Evolutionary conservation across 2,113 vertebrate genomes (phyloP).

Genomic region (Vidua macroura): DNA sequence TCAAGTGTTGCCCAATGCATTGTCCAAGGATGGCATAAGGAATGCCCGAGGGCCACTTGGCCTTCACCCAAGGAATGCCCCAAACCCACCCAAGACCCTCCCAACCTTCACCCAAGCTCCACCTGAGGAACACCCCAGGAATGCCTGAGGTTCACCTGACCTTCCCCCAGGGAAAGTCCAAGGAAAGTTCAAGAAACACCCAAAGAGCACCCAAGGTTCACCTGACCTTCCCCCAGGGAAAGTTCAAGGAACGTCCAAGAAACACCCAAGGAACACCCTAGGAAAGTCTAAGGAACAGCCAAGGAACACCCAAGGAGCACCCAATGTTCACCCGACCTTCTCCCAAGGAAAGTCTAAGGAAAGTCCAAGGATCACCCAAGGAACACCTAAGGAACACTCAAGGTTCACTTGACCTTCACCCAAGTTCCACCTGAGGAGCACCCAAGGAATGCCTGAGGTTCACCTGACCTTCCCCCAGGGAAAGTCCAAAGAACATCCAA

Average conservation of each 20-base stretch:
- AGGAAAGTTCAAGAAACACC: too few relatives aligned
- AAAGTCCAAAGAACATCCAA: too few relatives aligned
- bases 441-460: not conserved
- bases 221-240: not conserved
- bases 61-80: not conserved
- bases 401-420: too few relatives aligned
- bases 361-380: too few relatives aligned
- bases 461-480: not conserved
- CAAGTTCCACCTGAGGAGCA: not conserved
- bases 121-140: not conserved
- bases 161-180: too few relatives aligned
- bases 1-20: not conserved
- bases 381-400: not conserved
- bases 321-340: not conserved
- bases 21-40: not conserved
- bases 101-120: too few relatives aligned
- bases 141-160: not conserved
- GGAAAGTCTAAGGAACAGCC: not conserved
- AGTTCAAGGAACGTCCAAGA: not conserved
- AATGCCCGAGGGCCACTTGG: fast-evolving
- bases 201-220: too few relatives aligned
- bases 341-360: not conserved
- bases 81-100: not conserved
- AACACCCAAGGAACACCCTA: too few relatives aligned
- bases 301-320: too few relatives aligned